Base-by-base conservation (phyloP, 2,113 vertebrate genomes). In the Xiphophorus couchianus region DNA sequence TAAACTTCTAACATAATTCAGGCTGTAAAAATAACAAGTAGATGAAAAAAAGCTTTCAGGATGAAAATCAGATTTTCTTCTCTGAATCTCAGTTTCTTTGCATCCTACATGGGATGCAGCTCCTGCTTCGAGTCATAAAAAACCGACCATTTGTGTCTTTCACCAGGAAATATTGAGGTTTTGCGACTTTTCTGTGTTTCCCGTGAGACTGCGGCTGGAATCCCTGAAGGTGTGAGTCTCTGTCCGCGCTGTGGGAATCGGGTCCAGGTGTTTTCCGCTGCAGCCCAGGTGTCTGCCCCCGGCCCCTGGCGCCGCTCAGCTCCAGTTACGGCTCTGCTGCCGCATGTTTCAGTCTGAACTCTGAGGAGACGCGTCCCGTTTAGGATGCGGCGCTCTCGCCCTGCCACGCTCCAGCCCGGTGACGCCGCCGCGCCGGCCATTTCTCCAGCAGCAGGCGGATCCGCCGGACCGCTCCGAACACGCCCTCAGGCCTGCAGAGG, bases 371-470 rank as follows among this genome's bases (percentile, higher is more conserved):
- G 11, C 1, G 61, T 17, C 29, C 25, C 60, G 63, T 84, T 79
- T 87, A 90, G 69, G 87, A 81, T 27, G 81, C 61, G 0, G 35
- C 0, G 25, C 83, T 84, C 73, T 86, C 73, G 3, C 76, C 73
- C 70, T 77, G 71, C 88, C 84, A 64, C 0, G 75, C 69, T 48
- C 78, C 81, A 0, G 69, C 69, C 71, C 89, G 77, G 81, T 82
- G 87, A 30, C 28, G 76, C 39, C 31, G 76, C 48, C 85, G 90
- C 62, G 1, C 27, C 73, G 76, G 74, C 92, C 88, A 92, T 73
- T 88, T 91, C 69, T 90, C 31, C 4, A 93, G 80, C 70, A 93
- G 81, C 54, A 83, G 67, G 5, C 63, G 71, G n/a, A 83, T 84
- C 42, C 70, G 86, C 5, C 61, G 25, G 1, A 68, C 72, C 0